A percentile compares a stretch with the other conserved stretches of the same genome.
These are phyloP conservation scores for Bryconaethiops microstoma DNA, from an alignment of 2,797 vertebrate genomes.

Conservation along the genomic window DNA sequence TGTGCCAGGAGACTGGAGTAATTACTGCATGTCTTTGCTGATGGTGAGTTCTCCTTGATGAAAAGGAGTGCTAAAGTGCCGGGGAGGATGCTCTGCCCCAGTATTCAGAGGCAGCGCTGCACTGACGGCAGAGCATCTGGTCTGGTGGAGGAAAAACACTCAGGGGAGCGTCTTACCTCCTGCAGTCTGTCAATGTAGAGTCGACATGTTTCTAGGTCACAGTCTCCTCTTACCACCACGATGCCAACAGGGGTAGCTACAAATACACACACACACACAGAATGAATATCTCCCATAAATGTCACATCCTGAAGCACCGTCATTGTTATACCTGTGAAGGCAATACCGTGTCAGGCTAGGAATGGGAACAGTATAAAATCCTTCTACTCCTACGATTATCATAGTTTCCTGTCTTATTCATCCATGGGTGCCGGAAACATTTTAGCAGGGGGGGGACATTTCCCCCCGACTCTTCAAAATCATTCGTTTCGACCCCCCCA, in stretches of 20 bases:
- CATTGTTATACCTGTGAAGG: background rate
- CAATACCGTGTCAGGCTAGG: background rate
- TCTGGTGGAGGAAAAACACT: slow-evolving; percentile 22
- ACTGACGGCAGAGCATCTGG: slow-evolving; percentile 28
- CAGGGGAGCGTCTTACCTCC: slow-evolving; percentile 79
- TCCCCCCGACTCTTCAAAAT: too few species aligned
- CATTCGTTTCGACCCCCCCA: too few species aligned
- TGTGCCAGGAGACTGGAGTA: slow-evolving; percentile 25
- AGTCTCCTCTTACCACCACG: slow-evolving; percentile 94
- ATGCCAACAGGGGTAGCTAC: slow-evolving; percentile 95
- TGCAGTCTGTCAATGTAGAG: slow-evolving; percentile 95
- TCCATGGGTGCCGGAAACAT: too few species aligned
- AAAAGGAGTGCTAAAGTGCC: slow-evolving; percentile 16
- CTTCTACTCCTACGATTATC: background rate
- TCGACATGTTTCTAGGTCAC: slow-evolving; percentile 96
- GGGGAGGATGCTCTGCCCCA: slow-evolving; percentile 27
- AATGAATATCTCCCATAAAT: background rate
- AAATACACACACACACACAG: slow-evolving; percentile 49
- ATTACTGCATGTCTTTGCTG: slow-evolving; percentile 36
- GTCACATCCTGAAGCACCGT: slow-evolving; percentile 8
- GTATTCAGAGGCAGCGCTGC: slow-evolving; percentile 18
- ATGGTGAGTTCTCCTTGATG: slow-evolving; percentile 25
- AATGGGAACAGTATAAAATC: too few species aligned
- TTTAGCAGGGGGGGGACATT: too few species aligned
- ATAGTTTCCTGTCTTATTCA: background rate